A percentile compares a stretch with the other conserved stretches of the same genome.
Conservation (phyloP, 2,888 invertebrate species). For the Caenorhabditis japonica region DNA sequence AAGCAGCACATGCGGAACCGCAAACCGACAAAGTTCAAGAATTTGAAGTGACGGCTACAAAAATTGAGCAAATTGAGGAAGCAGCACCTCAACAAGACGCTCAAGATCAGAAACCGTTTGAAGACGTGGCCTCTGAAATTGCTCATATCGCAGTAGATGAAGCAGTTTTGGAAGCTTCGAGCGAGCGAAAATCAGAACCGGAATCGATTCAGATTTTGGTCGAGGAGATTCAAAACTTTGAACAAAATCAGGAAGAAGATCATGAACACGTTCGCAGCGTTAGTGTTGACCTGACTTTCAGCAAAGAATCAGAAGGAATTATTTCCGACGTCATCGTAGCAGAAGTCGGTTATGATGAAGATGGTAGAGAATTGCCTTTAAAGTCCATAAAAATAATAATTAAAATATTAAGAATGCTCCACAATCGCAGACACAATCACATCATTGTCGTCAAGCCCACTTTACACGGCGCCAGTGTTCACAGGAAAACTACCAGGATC, state of each 20-base stretch:
- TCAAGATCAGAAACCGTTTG: background rate
- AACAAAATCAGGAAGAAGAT: background rate
- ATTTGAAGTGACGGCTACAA: slow-evolving; percentile 10
- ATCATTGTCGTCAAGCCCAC: slow-evolving; percentile 60
- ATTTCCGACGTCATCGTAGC: slow-evolving; percentile 59
- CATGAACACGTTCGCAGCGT: slow-evolving; percentile 38
- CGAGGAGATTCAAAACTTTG: background rate
- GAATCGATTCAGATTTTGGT: background rate
- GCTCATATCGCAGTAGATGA: slow-evolving; percentile 26
- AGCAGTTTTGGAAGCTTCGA: slow-evolving; percentile 23
- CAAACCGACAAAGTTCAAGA: slow-evolving; percentile 3
- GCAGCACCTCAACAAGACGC: slow-evolving; percentile 5
- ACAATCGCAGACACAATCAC: slow-evolving; percentile 68
- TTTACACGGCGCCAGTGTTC: slow-evolving; percentile 68
- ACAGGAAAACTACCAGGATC: slow-evolving; percentile 30
- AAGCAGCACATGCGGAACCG: background rate
- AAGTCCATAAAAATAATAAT: too few species aligned
- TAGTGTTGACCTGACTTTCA: slow-evolving; percentile 51
- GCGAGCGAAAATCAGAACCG: background rate
- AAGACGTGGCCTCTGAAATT: slow-evolving; percentile 13
- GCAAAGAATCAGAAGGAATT: slow-evolving; percentile 41
- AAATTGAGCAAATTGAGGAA: slow-evolving; percentile 5
- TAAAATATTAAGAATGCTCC: slow-evolving; percentile 69
- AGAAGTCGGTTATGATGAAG: slow-evolving; percentile 59
- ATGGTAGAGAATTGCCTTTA: slow-evolving; percentile 45